Base-by-base conservation (phyloP, 1,140 invertebrate genomes). In the Hyphantria cunea region DNA sequence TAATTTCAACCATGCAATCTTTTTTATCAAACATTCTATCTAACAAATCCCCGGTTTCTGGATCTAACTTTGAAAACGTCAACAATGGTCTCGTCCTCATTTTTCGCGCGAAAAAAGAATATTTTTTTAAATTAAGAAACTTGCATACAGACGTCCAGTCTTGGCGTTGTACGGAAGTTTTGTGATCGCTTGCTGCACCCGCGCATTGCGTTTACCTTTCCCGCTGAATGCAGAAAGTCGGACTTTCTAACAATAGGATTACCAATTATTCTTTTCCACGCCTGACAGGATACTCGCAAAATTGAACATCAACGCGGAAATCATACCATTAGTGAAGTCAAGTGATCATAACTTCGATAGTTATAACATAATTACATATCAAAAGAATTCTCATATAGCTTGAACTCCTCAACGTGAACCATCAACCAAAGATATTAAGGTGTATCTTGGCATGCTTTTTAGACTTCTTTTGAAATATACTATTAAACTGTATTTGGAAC, bases 1-100 rank as follows among this genome's bases (percentile, higher is more conserved):
- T 92, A 0, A 95, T 94, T 76, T 94, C 93, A 4, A 95, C 88
- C 79, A 96, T 93, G 68, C 93, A 93, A 69, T 94, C 92, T 71
- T 94, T 93, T 0, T 93, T 92, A 1, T 93, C 92, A 63, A 95
- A 96, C 72, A 95, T 92, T 25, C 92, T 85, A 72, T 96, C 94
- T 41, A 96, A 82, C 60, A 92, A 92, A 33, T 92, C 82, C 3
- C 92, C 92, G 1, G 92, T 85, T 47, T 93, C 90, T n/a, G 92
- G 92, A 49, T 94, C 93, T 8, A 95, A 66, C 34, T 93, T 93
- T 6, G 91, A 91, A 82, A 93, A 95, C 3, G 83, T 92, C 15
- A 95, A 80, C 45, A 73, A 47, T 9, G 81, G 79, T 61, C 72
- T 76, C n/a, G 80, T 78, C 58, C 68, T 84, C 88, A 90, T 89